phyloP scores from a whole-genome alignment of 1,140 invertebrate genomes.

The Drosophila oshimai region DNA sequence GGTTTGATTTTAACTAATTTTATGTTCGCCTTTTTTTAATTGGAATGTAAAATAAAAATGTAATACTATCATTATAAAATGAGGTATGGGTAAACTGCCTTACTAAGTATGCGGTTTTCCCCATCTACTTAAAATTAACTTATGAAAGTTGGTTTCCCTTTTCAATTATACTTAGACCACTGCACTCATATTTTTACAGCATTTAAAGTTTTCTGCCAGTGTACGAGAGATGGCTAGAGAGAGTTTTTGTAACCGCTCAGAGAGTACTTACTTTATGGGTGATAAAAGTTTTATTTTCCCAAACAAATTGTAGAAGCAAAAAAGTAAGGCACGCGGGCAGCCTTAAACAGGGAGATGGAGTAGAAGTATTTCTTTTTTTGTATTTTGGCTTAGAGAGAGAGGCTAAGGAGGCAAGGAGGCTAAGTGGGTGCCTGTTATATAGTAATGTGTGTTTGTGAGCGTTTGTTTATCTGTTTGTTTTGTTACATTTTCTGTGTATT shows the following conservation, averaged over 20 bases:
- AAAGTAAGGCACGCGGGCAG: slow-evolving; percentile 37
- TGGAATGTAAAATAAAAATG: too few relatives aligned
- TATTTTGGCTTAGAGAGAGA: neutral
- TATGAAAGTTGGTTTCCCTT: neutral
- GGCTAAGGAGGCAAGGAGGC: slow-evolving; percentile 1
- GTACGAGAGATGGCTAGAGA: slow-evolving; percentile 30
- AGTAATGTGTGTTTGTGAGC: slow-evolving; percentile 10
- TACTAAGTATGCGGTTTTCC: neutral
- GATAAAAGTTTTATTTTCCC: slow-evolving; percentile 66
- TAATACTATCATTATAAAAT: too few relatives aligned
- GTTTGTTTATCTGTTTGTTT: slow-evolving; percentile 75
- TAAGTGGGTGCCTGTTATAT: slow-evolving; percentile 54
- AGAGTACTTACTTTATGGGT: slow-evolving; percentile 32
- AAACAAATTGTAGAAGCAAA: slow-evolving; percentile 44
- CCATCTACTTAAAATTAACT: too few relatives aligned
- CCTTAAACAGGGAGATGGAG: slow-evolving; percentile 9
- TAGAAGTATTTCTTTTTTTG: too few relatives aligned
- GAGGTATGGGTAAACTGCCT: too few relatives aligned
- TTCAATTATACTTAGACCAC: neutral
- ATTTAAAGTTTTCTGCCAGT: slow-evolving; percentile 38
- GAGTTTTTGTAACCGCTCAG: slow-evolving; percentile 7
- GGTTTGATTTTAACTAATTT: too few relatives aligned
- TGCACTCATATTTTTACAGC: neutral
- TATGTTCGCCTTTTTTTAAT: too few relatives aligned
- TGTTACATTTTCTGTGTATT: slow-evolving; percentile 53